These are phyloP conservation scores for Takifugu rubripes DNA, from an alignment of 2,797 vertebrate species.

Conservation along the genomic window DNA sequence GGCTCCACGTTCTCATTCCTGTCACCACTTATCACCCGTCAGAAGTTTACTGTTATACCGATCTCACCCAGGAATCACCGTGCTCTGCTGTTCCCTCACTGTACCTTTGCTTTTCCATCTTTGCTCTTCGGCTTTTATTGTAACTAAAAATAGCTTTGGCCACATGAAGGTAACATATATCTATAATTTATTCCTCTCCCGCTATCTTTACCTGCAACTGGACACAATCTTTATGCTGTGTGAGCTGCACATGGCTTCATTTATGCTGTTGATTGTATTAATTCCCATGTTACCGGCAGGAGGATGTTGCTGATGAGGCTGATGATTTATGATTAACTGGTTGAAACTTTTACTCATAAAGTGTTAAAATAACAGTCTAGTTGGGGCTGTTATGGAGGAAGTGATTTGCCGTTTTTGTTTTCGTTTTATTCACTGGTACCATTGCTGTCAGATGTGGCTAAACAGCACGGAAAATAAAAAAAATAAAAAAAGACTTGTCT, in stretches of 20 bases:
- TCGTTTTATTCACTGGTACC: conserved; percentile 50
- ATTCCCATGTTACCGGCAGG: conserved; percentile 8
- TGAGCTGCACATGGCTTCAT: conserved; percentile 19
- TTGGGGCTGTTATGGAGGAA: conserved; percentile 46
- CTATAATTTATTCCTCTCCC: conserved; percentile 73
- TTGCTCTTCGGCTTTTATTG: conserved; percentile 53
- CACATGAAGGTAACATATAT: conserved; percentile 68
- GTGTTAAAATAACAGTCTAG: conserved; percentile 27
- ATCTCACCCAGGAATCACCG: conserved; percentile 6
- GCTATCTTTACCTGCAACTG: conserved; percentile 69
- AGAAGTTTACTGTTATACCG: conserved; percentile 22
- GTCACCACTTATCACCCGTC: conserved; percentile 10
- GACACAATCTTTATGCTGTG: conserved; percentile 31
- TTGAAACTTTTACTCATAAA: conserved; percentile 24
- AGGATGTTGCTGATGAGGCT: too few relatives aligned
- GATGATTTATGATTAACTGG: conserved; percentile 28
- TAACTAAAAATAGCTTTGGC: conserved; percentile 58
- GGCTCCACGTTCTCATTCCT: too few relatives aligned
- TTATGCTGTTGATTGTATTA: conserved; percentile 28
- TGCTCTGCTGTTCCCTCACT: conserved; percentile 16
- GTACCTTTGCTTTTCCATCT: conserved; percentile 39
- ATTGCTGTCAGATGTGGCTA: conserved; percentile 69
- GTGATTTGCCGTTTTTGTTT: conserved; percentile 35
- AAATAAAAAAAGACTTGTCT: conserved; percentile 56
- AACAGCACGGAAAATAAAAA: conserved; percentile 39